Conservation (phyloP, 2,888 invertebrate species). For the Nomada flava region DNA sequence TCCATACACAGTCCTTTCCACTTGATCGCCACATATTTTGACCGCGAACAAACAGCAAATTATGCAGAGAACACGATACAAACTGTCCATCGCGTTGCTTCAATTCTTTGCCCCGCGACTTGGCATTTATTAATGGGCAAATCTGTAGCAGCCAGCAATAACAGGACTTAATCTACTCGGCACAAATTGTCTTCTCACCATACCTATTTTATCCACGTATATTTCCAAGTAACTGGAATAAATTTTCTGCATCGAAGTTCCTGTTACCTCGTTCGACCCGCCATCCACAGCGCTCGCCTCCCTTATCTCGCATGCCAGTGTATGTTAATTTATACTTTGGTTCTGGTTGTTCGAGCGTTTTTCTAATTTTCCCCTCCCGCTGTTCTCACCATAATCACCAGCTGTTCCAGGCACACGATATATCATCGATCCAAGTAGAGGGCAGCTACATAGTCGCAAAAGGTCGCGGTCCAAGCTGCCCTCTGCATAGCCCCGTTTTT, state of each 20-base stretch:
- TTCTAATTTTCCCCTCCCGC: background rate
- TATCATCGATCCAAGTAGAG: slow-evolving; percentile 12
- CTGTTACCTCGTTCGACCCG: background rate
- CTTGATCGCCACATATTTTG: slow-evolving; percentile 16
- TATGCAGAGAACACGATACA: background rate
- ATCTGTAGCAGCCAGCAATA: background rate
- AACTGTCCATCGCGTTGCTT: slow-evolving; percentile 9
- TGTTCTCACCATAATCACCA: background rate
- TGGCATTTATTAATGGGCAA: background rate
- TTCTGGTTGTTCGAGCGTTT: background rate
- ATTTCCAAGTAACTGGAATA: background rate
- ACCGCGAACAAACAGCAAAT: slow-evolving; percentile 17
- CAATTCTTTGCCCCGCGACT: slow-evolving; percentile 14
- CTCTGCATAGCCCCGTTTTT: slow-evolving; percentile 12
- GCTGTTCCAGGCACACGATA: slow-evolving; percentile 25
- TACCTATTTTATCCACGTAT: background rate
- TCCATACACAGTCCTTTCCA: slow-evolving; percentile 10
- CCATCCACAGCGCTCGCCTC: background rate
- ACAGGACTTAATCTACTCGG: background rate
- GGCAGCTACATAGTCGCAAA: slow-evolving; percentile 13
- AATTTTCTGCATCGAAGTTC: background rate
- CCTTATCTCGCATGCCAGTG: background rate
- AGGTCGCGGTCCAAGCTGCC: slow-evolving; percentile 27
- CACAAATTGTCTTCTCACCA: background rate
- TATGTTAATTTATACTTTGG: slow-evolving; percentile 10